A percentile compares a stretch with the other conserved stretches of the same genome.
phyloP scores from a whole-genome alignment of 2,113 vertebrate species.

The Peucedramus taeniatus region DNA sequence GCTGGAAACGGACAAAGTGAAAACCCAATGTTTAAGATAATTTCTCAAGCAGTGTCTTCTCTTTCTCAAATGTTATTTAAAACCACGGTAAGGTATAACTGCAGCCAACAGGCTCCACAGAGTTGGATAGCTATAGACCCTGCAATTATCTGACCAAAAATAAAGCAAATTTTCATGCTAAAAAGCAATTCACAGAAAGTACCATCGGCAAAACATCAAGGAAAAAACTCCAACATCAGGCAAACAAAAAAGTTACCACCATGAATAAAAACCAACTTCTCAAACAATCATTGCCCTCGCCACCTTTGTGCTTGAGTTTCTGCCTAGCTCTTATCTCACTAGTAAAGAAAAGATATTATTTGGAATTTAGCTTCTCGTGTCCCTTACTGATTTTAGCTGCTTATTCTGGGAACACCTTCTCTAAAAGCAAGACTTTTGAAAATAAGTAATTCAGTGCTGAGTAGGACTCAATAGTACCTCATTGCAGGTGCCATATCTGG shows the following conservation, averaged over 20 bases:
- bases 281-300: not conserved
- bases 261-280: rapidly evolving
- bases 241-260: not conserved
- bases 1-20: not conserved
- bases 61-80: not conserved
- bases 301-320: not conserved
- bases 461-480: not conserved
- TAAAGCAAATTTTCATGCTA: not conserved
- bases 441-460: not conserved
- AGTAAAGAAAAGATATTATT: not conserved
- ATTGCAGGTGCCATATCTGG: not conserved
- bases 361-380: not conserved
- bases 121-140: not conserved
- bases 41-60: not conserved
- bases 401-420: not conserved
- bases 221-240: not conserved
- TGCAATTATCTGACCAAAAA: not conserved
- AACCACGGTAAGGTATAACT: not conserved
- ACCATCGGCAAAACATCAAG: not conserved
- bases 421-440: not conserved
- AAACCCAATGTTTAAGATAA: not conserved
- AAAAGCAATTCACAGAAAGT: not conserved
- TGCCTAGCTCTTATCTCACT: not conserved
- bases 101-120: not conserved
- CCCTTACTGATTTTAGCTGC: not conserved